Base-by-base conservation (phyloP, 2,113 vertebrate species). In the Peromyscus leucopus region DNA sequence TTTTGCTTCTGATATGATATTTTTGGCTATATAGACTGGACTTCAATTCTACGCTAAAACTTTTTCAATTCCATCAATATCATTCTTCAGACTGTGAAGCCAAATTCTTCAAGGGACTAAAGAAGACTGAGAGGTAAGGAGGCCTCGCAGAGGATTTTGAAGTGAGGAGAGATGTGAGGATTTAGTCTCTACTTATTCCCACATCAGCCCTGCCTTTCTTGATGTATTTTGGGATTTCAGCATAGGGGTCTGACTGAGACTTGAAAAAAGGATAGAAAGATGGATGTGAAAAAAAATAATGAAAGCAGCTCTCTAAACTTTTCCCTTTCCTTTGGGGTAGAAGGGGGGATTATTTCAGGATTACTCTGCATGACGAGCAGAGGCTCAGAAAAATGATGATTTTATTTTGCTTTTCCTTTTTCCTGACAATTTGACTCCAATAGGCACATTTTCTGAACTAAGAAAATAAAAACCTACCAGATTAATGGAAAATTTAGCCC, bases 161-260 rank as follows among this genome's bases (percentile, higher is more conserved):
- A 97, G 39, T 96, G 75, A 96, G 76, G 46, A 51, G 36, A 96
- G 87, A 97, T 96, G 87, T 94, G 89, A 97, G 51, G 78, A 94
- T 92, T 97, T 94, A 93, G n/a, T 67, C 36, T 9, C 89, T 82
- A 88, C 97, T 93, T 97, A 91, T 96, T 97, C 78, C 67, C 42
- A 72, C 96, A 90, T 97, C 89, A 83, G 78, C 95, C 67, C 94
- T 96, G 51, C 72, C 46, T 93, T 91, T 97, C 95, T 97, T 95
- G 92, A 97, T 97, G 87, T 96, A 96, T 98, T 96, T 97, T 87
- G 90, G 97, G 91, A 97, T 96, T 94, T 97, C 83, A 96, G 86
- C 96, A 88, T 94, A 95, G 79, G 93, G 36, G 61, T 93, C 91
- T 97, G 87, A 72, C 95, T 91, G 79, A 12, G 83, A 96, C 87